Evolutionary conservation across 37 sponge, comb jelly and placozoan species (phyloP).

Genomic region (Cladorhizidae sp.): DNA sequence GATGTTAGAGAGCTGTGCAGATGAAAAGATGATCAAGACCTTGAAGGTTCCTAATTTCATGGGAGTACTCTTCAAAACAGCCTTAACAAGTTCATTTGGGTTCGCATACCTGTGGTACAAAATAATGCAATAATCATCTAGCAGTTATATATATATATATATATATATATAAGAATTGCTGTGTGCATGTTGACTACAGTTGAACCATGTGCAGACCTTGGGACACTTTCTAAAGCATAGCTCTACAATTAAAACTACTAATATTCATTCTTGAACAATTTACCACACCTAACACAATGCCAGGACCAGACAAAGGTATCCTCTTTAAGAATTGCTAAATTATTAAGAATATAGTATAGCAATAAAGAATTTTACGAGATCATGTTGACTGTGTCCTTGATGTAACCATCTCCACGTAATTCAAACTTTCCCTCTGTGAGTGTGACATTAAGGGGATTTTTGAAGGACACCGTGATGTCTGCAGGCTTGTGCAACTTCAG

Average conservation of each 20-base stretch:
- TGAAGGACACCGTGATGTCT: slow-evolving; percentile 39
- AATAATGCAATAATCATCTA: neutral
- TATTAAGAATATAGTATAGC: no score
- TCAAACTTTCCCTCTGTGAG: slow-evolving; percentile 40
- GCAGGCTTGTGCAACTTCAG: slow-evolving; percentile 53
- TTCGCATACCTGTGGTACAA: slow-evolving; percentile 19
- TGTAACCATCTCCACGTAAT: slow-evolving; percentile 3
- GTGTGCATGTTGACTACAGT: no score
- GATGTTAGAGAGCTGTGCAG: slow-evolving; percentile 31
- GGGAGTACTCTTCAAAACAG: slow-evolving; percentile 31
- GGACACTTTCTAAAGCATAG: no score
- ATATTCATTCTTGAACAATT: no score
- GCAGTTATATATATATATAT: neutral
- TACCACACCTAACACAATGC: no score
- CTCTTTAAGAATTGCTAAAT: no score
- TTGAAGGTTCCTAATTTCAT: slow-evolving; percentile 2
- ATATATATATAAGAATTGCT: neutral
- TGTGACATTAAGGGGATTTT: slow-evolving; percentile 33
- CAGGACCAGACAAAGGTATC: no score
- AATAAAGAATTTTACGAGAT: neutral
- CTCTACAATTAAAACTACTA: no score
- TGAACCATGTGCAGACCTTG: no score
- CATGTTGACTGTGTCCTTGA: neutral
- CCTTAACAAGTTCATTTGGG: slow-evolving; percentile 9
- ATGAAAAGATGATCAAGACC: slow-evolving; percentile 30